Evolutionary conservation across 2,797 vertebrate genomes (phyloP).

Genomic region (Mustela erminea): DNA sequence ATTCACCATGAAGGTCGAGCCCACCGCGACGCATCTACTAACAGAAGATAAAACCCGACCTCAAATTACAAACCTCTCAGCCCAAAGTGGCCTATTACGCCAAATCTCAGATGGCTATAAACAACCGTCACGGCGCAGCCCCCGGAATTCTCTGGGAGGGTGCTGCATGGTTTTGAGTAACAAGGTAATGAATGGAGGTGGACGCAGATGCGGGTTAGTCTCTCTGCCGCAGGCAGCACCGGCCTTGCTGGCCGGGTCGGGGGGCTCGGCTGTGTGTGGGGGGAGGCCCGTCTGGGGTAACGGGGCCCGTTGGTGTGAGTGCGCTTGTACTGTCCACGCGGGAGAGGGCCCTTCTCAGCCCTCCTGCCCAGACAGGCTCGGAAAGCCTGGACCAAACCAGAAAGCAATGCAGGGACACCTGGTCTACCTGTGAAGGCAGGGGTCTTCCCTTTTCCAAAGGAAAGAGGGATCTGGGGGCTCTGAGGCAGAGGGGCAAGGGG

Average conservation of each 20-base stretch:
- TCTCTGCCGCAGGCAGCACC: neutral
- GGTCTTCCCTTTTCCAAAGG: neutral
- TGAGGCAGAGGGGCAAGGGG: rapidly evolving
- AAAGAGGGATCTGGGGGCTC: rapidly evolving
- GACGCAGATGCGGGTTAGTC: neutral
- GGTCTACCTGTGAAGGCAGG: too few relatives aligned
- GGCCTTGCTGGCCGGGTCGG: neutral
- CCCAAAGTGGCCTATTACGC: neutral
- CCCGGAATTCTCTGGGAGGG: constrained; percentile 53
- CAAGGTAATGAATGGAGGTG: neutral
- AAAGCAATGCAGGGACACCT: neutral
- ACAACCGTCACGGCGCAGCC: neutral
- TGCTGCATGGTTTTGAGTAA: neutral
- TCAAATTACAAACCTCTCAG: neutral
- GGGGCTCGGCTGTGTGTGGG: neutral
- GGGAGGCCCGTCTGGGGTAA: rapidly evolving
- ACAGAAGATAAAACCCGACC: neutral
- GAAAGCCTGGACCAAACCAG: neutral
- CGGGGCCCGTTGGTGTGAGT: rapidly evolving
- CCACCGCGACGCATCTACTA: neutral
- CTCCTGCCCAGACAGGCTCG: neutral
- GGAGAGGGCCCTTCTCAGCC: neutral
- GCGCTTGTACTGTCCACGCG: rapidly evolving
- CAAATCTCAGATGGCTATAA: neutral
- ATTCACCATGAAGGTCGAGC: rapidly evolving